A percentile compares a stretch with the other conserved stretches of the same genome.
Evolutionary conservation across 2,113 vertebrate genomes (phyloP).

Genomic region (Corythoichthys haematopterus): DNA sequence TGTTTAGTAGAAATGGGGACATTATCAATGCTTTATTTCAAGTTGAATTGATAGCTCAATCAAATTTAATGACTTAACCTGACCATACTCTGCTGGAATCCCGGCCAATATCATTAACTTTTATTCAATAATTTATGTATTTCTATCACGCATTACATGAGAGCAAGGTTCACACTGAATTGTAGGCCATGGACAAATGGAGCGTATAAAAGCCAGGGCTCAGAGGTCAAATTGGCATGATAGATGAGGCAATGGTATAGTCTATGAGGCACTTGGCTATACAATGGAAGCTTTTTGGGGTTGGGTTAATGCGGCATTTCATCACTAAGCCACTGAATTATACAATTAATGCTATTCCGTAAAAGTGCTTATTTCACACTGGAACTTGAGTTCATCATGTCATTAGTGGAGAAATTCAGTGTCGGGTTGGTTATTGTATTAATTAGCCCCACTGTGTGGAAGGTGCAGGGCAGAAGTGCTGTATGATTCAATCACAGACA

Average conservation of each 20-base stretch:
- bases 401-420: neutral
- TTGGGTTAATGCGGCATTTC: neutral
- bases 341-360: neutral
- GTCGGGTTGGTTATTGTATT: neutral
- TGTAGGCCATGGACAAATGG: slow-evolving; percentile 1
- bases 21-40: neutral
- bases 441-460: neutral
- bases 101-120: neutral
- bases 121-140: neutral
- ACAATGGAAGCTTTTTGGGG: neutral
- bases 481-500: neutral
- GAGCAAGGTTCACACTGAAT: neutral
- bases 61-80: neutral
- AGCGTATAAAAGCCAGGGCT: slow-evolving; percentile 1
- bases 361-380: neutral
- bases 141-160: neutral
- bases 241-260: neutral
- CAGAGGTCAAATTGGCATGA: neutral
- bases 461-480: neutral
- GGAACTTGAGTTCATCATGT: neutral
- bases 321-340: neutral
- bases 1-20: neutral
- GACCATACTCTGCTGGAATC: neutral
- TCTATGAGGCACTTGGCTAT: neutral
- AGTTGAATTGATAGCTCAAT: neutral